phyloP scores from a whole-genome alignment of 2,797 vertebrate genomes.

The Eulemur albifrons region DNA sequence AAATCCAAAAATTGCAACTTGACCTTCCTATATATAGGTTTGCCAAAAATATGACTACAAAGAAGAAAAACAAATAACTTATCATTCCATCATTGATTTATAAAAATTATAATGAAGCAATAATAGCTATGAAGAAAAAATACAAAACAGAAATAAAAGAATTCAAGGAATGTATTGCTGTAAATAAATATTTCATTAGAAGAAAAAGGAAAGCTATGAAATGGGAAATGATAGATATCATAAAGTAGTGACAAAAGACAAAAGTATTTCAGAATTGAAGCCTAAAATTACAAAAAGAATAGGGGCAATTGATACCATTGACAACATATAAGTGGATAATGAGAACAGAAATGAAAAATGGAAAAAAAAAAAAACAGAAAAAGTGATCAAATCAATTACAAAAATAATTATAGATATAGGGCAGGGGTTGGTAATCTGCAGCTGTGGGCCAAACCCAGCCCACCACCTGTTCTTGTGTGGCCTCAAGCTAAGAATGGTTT shows the following conservation, averaged over 20 bases:
- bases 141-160: background rate
- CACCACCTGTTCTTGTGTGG: background rate
- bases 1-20: background rate
- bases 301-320: background rate
- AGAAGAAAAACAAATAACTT: background rate
- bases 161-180: background rate
- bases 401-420: background rate
- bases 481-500: background rate
- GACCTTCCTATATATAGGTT: background rate
- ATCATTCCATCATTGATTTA: background rate
- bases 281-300: background rate
- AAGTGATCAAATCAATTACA: background rate
- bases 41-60: background rate
- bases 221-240: background rate
- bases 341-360: background rate
- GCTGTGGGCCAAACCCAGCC: background rate
- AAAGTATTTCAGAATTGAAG: background rate
- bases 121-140: background rate
- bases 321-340: background rate
- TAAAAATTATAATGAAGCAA: background rate
- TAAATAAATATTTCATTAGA: background rate
- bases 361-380: background rate
- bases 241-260: background rate
- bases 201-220: background rate
- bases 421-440: background rate